Conservation (phyloP, 2,888 invertebrate species). For the Allolobophora icterica region DNA sequence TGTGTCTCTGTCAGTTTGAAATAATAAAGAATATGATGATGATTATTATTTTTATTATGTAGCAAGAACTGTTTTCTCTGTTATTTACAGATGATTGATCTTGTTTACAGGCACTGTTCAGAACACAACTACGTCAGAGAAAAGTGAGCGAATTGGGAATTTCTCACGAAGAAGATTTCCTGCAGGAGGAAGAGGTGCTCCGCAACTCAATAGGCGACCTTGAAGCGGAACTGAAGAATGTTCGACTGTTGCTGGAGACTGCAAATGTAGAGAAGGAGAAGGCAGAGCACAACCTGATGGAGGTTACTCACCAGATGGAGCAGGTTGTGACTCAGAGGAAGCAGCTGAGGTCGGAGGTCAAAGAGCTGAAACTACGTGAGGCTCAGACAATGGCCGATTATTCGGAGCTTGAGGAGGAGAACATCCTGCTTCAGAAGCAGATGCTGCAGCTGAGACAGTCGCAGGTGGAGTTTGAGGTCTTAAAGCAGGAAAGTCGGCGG, state of each 20-base stretch:
- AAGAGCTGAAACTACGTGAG: conserved; percentile 90
- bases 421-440: conserved; percentile 94
- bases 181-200: conserved; percentile 92
- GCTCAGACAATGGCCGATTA: conserved; percentile 89
- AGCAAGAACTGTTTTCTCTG: not conserved
- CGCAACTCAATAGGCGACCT: conserved; percentile 84
- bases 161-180: conserved; percentile 92
- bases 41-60: too few species aligned
- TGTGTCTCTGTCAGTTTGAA: too few species aligned
- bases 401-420: conserved; percentile 96
- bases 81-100: not conserved
- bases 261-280: conserved; percentile 88
- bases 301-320: conserved; percentile 50
- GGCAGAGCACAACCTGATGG: conserved; percentile 64
- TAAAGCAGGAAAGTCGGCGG: conserved; percentile 92
- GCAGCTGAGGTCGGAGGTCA: conserved; percentile 74
- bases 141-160: conserved; percentile 92
- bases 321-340: conserved; percentile 58
- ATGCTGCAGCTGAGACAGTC: conserved; percentile 89
- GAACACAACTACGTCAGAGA: conserved; percentile 67
- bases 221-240: conserved; percentile 59
- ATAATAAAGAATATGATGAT: too few species aligned
- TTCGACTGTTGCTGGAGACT: conserved; percentile 66
- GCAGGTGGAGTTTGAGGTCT: conserved; percentile 96
- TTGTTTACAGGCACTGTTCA: conserved; percentile 9